These are phyloP conservation scores for Aporophyla nigra DNA, from an alignment of 2,888 invertebrate species.

Conservation along the genomic window DNA sequence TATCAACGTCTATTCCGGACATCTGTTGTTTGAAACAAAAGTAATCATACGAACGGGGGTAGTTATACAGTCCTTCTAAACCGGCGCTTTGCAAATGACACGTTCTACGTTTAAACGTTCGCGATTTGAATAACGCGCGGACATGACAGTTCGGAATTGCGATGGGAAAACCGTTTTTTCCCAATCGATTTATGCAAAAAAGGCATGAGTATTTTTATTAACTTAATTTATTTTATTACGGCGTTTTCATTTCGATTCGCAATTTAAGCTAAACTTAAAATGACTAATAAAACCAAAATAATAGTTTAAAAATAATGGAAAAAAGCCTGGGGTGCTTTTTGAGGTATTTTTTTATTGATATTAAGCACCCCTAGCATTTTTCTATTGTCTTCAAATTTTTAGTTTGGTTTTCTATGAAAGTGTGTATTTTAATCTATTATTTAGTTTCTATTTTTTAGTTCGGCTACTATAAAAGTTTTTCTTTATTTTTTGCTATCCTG, in stretches of 20 bases:
- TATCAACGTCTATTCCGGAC: slow-evolving; percentile 71
- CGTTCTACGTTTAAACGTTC: slow-evolving; percentile 68
- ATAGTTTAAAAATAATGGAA: too few relatives aligned
- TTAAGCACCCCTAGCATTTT: too few relatives aligned
- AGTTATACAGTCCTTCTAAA: slow-evolving; percentile 71
- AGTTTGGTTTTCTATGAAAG: too few relatives aligned
- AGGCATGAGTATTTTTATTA: slow-evolving; percentile 11
- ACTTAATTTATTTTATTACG: neutral
- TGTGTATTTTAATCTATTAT: too few relatives aligned
- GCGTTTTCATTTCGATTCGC: neutral
- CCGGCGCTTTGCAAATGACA: slow-evolving; percentile 71
- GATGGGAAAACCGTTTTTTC: slow-evolving; percentile 47
- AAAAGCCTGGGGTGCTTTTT: too few relatives aligned
- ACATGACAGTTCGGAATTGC: slow-evolving; percentile 59
- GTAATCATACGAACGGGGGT: slow-evolving; percentile 74
- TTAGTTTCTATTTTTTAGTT: too few relatives aligned
- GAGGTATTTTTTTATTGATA: too few relatives aligned
- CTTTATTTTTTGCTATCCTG: too few relatives aligned
- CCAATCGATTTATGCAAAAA: slow-evolving; percentile 44
- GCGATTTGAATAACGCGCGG: slow-evolving; percentile 68
- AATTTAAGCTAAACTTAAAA: neutral
- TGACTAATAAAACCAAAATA: neutral
- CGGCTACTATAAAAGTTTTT: too few relatives aligned
- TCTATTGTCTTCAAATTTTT: too few relatives aligned
- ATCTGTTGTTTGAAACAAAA: slow-evolving; percentile 81